Evolutionary conservation across 2,888 invertebrate genomes (phyloP).

Genomic region (Saturnia pavonia): DNA sequence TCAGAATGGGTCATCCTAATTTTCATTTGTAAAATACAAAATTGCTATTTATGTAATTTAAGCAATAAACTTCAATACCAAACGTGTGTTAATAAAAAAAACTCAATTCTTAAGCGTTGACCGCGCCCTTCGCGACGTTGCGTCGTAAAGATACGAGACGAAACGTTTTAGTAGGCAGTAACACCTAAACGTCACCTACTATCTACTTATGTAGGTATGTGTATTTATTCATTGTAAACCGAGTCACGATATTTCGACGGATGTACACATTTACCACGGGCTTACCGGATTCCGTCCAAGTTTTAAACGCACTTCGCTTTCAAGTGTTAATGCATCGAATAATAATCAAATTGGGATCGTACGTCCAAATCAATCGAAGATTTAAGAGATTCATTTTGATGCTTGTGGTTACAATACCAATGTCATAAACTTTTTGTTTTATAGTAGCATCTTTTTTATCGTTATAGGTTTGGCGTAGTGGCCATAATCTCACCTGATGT

Average conservation of each 20-base stretch:
- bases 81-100: neutral
- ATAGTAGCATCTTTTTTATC: too few relatives aligned
- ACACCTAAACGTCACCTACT: slow-evolving; percentile 5
- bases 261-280: slow-evolving; percentile 45
- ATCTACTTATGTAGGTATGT: neutral
- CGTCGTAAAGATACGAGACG: neutral
- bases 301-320: slow-evolving; percentile 23
- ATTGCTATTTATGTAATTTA: too few relatives aligned
- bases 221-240: slow-evolving; percentile 49
- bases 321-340: neutral
- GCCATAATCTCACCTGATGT: too few relatives aligned
- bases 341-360: neutral
- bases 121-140: neutral
- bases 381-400: neutral
- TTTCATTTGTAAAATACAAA: too few relatives aligned
- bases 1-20: too few relatives aligned
- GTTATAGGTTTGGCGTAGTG: too few relatives aligned
- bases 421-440: neutral
- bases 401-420: neutral
- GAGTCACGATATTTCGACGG: slow-evolving; percentile 54
- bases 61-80: neutral
- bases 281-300: slow-evolving; percentile 42
- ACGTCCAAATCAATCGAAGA: neutral
- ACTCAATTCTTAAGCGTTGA: neutral
- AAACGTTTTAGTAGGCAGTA: neutral